Percentiles rank a stretch among this genome's conserved stretches.
Conservation (phyloP, 2,113 vertebrate species). For the Limanda limanda region DNA sequence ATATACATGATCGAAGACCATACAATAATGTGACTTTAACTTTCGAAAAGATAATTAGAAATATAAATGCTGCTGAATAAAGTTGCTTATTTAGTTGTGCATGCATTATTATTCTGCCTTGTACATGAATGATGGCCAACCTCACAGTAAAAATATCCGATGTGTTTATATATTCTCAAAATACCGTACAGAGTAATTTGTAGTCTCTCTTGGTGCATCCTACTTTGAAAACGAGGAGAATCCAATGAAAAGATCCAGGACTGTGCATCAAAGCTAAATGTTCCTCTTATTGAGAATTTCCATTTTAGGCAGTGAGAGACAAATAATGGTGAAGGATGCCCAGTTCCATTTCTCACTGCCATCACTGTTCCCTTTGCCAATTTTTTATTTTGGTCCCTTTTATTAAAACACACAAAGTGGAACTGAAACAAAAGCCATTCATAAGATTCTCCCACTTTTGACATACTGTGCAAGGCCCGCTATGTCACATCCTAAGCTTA, state of each 20-base stretch:
- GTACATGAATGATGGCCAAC: not conserved
- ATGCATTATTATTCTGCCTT: not conserved
- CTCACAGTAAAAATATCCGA: not conserved
- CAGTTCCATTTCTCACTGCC: constrained; percentile 13
- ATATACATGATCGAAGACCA: not conserved
- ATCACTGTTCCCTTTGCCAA: constrained; percentile 1
- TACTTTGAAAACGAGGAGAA: not conserved
- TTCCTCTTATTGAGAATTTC: constrained; percentile 15
- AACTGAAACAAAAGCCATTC: not conserved
- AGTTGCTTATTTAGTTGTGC: not conserved
- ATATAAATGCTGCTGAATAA: not conserved
- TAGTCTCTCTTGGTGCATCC: not conserved
- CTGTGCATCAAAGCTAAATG: not conserved
- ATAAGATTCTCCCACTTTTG: no score
- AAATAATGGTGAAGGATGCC: constrained; percentile 8
- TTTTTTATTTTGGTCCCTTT: constrained; percentile 4
- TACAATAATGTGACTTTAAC: not conserved
- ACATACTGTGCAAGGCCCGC: no score
- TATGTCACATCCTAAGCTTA: no score
- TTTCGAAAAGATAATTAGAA: not conserved
- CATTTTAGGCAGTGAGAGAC: constrained; percentile 52
- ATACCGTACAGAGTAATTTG: not conserved
- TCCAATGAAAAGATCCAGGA: not conserved
- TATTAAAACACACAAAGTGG: not conserved
- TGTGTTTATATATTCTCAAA: not conserved